Conservation (phyloP, 2,888 invertebrate species). For the Eupithecia pulchellata region DNA sequence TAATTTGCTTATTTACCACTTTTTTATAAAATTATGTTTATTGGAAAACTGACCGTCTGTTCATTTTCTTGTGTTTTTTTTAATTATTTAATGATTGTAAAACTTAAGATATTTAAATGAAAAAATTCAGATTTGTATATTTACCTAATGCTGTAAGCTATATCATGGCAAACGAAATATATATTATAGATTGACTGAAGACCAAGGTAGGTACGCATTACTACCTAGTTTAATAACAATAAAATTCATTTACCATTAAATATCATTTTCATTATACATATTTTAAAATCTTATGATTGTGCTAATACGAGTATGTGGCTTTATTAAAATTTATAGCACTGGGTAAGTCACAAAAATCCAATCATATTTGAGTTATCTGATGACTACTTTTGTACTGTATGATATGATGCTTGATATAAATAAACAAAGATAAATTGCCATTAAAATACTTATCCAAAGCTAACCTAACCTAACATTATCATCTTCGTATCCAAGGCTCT, state of each 20-base stretch:
- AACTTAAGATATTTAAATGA: too few relatives aligned
- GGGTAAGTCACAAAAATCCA: not conserved
- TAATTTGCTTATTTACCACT: too few relatives aligned
- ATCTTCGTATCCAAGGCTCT: conserved; percentile 70
- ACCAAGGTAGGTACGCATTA: too few relatives aligned
- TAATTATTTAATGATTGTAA: not conserved
- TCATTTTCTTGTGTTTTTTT: not conserved
- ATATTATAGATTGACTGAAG: too few relatives aligned
- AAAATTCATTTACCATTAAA: too few relatives aligned
- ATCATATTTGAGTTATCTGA: not conserved
- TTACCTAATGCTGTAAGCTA: too few relatives aligned
- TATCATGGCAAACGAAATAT: too few relatives aligned
- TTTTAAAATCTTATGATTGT: not conserved
- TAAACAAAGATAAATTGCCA: conserved; percentile 32
- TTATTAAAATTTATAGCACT: not conserved
- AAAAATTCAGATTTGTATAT: too few relatives aligned
- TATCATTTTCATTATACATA: too few relatives aligned
- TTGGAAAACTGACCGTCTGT: too few relatives aligned
- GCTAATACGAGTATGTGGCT: not conserved
- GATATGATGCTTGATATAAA: not conserved
- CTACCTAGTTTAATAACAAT: too few relatives aligned
- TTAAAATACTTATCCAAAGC: conserved; percentile 35
- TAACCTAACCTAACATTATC: conserved; percentile 23
- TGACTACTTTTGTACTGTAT: not conserved
- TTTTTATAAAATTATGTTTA: too few relatives aligned